Base-by-base conservation (phyloP, 2,113 vertebrate species). In the Albula goreensis region DNA sequence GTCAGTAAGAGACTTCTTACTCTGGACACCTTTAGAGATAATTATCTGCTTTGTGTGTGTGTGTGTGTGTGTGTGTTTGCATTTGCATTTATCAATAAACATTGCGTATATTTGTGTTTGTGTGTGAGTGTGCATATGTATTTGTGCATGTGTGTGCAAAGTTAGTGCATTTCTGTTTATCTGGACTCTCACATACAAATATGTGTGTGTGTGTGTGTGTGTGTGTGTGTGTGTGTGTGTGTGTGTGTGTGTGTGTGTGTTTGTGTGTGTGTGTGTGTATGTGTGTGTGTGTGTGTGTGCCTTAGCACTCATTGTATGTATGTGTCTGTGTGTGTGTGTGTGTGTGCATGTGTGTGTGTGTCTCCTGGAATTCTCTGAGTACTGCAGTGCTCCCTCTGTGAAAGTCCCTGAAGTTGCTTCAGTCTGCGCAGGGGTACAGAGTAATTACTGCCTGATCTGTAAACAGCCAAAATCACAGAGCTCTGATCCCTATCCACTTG, bases 291-390 rank as follows among this genome's bases (percentile, higher is more conserved):
- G 84, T 63, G 25, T 81, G 78, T 82, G 56, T 87, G 85, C 74
- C 83, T 86, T 83, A 85, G 84, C 5, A 8, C 84, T 56, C 53
- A 48, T 52, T 53, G 41, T 81, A 13, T 78, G 84, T 86, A 74
- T 77, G 52, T 88, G 5, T 91, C 53, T 88, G 86, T 77, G 52
- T 88, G 5, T 91, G 60, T 88, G 86, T 88, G 49, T 90, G 25
- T 88, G 57, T 93, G 70, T 94, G 88, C 83, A 77, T 90, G 87
- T 82, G 87, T 49, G 88, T 15, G 57, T 82, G 31, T 82, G 70
- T 56, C 31, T 41, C 31, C 31, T 41, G 31, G 31, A 41, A 41
- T 11, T 82, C 74, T 50, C 81, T 66, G 82, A 79, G 17, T 50
- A 17, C 63, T 70, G 63, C 22, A n/a, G n/a, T 31, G 70, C 70